Evolutionary conservation across 2,113 vertebrate genomes (phyloP), one percentile per base, ranked within the genome.

Genomic region (Actinemys pallida): DNA sequence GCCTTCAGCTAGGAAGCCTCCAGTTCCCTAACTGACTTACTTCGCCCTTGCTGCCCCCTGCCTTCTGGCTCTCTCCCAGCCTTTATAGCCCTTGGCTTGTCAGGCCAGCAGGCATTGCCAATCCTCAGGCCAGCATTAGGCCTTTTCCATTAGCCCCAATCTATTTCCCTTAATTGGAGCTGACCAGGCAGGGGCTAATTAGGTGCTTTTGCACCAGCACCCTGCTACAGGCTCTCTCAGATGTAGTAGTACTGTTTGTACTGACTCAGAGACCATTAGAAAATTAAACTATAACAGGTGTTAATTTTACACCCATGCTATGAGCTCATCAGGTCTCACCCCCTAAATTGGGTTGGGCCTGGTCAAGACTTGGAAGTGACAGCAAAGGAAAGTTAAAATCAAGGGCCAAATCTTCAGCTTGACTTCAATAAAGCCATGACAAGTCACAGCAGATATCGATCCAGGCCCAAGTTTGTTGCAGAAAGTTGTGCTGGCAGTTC

Each of bases 401-500:
- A 45, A 45, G 6, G 86, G 25, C 6, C 91, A 91, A 35, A 83
- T 5, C 2, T 3, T 2, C 39, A 86, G 35, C 75, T 89, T 65
- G 84, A 88, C 14, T 35, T 45, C 72, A 59, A 59, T 69, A 35
- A 80, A 78, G 62, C 45, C 83, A 56, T 29, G 86, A 13, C 20
- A 42, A 56, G 45, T 88, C 20, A 59, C 86, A 87, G 53, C 81
- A 83, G 39, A n/a, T 81, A 42, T 52, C 5, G 59, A 69, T 75
- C 80, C 49, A 81, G 39, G 29, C 9, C 13, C 13, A 20, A 42
- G 27, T 22, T 24, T 31, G 56, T 1, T 82, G 42, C 22, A 83
- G 86, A 65, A 88, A 94, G 25, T 31, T 0, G 0, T 20, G 22
- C 25, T 31, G 57, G 6, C 31, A 20, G 35, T 31, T 0, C 0